Conservation (phyloP, 2,797 vertebrate species). For the Rallus crepitans region DNA sequence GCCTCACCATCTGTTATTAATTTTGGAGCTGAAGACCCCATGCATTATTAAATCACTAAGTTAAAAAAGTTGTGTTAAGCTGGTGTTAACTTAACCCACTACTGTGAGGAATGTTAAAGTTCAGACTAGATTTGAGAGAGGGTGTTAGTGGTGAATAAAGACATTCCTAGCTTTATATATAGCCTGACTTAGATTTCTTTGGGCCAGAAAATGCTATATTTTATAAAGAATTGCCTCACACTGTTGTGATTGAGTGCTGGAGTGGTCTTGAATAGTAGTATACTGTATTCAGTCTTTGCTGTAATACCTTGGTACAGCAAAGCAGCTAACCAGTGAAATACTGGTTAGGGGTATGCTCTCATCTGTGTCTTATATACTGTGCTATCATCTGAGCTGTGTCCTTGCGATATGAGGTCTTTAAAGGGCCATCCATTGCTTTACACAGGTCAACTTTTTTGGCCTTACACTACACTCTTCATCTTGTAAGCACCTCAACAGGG, state of each 20-base stretch:
- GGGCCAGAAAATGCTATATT: conserved; percentile 50
- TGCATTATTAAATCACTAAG: conserved; percentile 68
- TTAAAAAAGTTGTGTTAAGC: conserved; percentile 56
- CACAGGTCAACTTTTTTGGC: neutral
- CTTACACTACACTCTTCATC: neutral
- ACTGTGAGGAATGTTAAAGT: conserved; percentile 27
- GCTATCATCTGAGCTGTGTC: neutral
- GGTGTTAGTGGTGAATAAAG: neutral
- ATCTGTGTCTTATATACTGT: neutral
- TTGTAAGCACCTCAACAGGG: neutral
- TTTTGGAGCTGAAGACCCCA: conserved; percentile 70
- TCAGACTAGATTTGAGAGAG: conserved; percentile 14
- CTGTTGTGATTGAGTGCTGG: conserved; percentile 39
- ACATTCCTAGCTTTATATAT: neutral
- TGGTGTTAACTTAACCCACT: conserved; percentile 48
- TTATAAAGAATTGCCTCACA: conserved; percentile 56
- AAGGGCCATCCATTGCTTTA: neutral
- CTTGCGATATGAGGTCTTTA: neutral
- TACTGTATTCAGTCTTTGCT: conserved; percentile 54
- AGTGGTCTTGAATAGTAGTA: conserved; percentile 40
- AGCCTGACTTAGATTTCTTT: neutral
- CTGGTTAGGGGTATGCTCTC: neutral
- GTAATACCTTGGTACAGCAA: conserved; percentile 25
- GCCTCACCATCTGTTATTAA: conserved; percentile 75
- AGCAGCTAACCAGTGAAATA: neutral